Evolutionary conservation across 1,140 invertebrate genomes (phyloP).

Genomic region (Drosophila pectinifera): DNA sequence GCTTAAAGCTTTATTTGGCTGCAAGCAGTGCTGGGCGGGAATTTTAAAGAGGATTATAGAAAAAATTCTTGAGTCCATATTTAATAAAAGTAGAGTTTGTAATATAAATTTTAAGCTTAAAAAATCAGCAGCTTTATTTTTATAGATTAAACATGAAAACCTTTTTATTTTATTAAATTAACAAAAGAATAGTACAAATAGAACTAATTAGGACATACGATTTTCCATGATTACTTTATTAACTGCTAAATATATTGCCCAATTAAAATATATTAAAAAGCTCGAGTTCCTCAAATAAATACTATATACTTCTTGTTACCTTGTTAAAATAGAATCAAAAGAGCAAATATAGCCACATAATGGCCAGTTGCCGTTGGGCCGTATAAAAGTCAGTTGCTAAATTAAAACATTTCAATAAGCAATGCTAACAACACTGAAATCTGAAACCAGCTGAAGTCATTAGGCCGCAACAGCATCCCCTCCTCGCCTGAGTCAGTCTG

Average conservation of each 20-base stretch:
- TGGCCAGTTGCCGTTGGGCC: conserved; percentile 7
- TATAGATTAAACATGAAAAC: too few species aligned
- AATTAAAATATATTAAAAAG: too few species aligned
- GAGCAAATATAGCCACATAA: conserved; percentile 17
- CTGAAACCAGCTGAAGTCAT: conserved; percentile 24
- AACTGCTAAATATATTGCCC: not conserved
- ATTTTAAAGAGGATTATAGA: not conserved
- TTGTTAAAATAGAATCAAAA: conserved; percentile 25
- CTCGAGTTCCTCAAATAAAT: too few species aligned
- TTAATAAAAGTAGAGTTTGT: not conserved
- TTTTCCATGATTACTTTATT: not conserved
- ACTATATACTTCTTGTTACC: not conserved
- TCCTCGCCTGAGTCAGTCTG: not conserved
- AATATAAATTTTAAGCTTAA: not conserved
- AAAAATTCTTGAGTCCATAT: not conserved
- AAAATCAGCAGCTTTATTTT: not conserved
- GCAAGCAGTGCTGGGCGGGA: conserved; percentile 22
- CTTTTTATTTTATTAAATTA: too few species aligned
- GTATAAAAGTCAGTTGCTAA: conserved; percentile 60
- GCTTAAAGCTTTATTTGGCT: not conserved
- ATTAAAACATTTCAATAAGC: conserved; percentile 76
- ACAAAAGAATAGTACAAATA: too few species aligned
- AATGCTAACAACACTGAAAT: conserved; percentile 59
- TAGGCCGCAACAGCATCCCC: conserved; percentile 8
- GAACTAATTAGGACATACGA: rapidly evolving